Evolutionary conservation across 1,140 invertebrate species (phyloP), one percentile per base, ranked within the genome.

Genomic region (Trichonephila clavata): DNA sequence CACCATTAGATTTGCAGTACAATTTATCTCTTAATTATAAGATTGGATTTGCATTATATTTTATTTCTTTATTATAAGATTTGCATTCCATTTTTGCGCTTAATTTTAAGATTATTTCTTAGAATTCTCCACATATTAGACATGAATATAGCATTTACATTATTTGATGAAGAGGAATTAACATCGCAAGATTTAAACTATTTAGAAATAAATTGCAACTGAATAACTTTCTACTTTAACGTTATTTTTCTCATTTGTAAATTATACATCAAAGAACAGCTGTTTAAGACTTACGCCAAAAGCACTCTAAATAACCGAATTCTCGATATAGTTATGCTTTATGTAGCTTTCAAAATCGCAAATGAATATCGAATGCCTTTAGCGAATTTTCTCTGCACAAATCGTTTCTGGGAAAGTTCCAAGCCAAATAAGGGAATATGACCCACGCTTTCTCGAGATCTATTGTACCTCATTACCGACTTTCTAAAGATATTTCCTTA

Each of bases 381-480:
- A 39, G 27, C 27, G 71, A 20, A 32, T 18, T 39, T 20, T 32
- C 14, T 27, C 71, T 77, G 27, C 71, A 18, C 71, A 77, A 77
- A 77, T 77, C 71, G 71, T 77, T 77, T 77, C 71, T 77, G 71
- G 71, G 71, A 77, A 77, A 39, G 27, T 77, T 77, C 71, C 71
- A 77, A 77, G 71, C 71, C 71, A 77, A 77, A 77, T 77, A 77
- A 77, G 71, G 71, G 71, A 39, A 77, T 77, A 77, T 77, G 71
- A 77, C 32, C 71, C 71, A 27, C 71, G 32, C 32, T 77, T 77
- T 39, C 71, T 16, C 16, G 13, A 77, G 71, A 77, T 77, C 71
- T 77, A 77, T 77, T 77, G 71, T 77, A 27, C 71, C 71, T 77
- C 71, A 77, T 77, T 77, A 77, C 71, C 71, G 18, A 77, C 27